phyloP scores from a whole-genome alignment of 2,888 invertebrate species.

The Drosophila suboccidentalis region DNA sequence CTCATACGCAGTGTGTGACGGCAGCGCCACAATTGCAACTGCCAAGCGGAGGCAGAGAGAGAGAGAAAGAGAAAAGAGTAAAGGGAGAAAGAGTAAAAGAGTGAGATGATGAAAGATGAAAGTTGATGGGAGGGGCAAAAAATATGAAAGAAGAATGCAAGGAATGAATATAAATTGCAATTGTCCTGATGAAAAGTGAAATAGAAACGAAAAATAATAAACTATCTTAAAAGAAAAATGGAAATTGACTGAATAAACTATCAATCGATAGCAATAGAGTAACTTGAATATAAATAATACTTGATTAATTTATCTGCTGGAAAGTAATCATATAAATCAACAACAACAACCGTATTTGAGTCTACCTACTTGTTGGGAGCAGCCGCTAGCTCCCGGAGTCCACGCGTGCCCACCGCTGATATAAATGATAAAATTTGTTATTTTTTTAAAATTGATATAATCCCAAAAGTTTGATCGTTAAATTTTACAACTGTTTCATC shows the following conservation, averaged over 20 bases:
- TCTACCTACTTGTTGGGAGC: too few relatives aligned
- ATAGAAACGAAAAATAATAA: neutral
- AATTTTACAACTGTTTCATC: too few relatives aligned
- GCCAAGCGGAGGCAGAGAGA: neutral
- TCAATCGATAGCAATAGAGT: neutral
- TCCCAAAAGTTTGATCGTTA: too few relatives aligned
- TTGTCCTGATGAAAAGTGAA: conserved; percentile 21
- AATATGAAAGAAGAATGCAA: neutral
- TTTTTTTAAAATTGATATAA: too few relatives aligned
- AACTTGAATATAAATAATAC: neutral
- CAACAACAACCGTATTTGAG: too few relatives aligned
- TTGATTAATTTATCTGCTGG: too few relatives aligned
- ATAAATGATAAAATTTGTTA: too few relatives aligned
- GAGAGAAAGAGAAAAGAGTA: neutral
- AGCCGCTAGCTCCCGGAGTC: too few relatives aligned
- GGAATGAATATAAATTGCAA: conserved; percentile 17
- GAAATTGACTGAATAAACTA: neutral
- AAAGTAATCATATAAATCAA: too few relatives aligned
- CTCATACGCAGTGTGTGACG: conserved; percentile 78
- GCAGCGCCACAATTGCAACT: conserved; percentile 31
- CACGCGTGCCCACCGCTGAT: too few relatives aligned
- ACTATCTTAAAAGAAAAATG: neutral
- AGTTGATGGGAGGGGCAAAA: neutral
- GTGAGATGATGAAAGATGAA: conserved; percentile 6
- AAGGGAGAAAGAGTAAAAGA: neutral